Base-by-base conservation (phyloP, 2,113 vertebrate genomes). In the Heterotis niloticus region DNA sequence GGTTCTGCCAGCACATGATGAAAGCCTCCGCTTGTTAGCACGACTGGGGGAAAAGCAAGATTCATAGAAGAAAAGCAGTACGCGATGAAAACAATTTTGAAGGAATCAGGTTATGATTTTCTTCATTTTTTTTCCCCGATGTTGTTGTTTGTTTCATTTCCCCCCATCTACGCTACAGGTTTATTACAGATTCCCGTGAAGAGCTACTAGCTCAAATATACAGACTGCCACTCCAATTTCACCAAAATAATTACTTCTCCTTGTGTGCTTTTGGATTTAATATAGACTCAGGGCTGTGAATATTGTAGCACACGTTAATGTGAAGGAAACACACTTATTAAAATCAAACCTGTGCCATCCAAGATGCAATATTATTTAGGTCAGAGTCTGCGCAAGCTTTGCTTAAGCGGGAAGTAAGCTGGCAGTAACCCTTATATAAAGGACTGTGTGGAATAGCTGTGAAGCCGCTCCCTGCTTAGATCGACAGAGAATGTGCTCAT, bases 71-170 rank as follows among this genome's bases (percentile, higher is more conserved):
- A 23, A 71, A 56, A 56, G 24, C 23, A 64, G 34, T 78, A 78
- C 68, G 73, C 54, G 65, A 65, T 59, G 28, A 83, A 82, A 82
- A 81, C 85, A 82, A 89, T 83, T 85, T 85, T 78, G 71, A 77
- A 73, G 81, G 83, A 85, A 83, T 12, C 80, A 78, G 81, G 82
- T 86, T 86, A 79, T 88, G 83, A 75, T 44, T 75, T 80, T 62
- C 79, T 74, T 86, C 85, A 79, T 88, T 82, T 62, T 44, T 75
- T 80, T 62, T 79, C 26, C 57, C 44, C 20, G 57, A n/a, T 52
- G 69, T 23, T 64, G 74, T 78, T 78, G 82, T 87, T 88, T 85
- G 86, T 87, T 88, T 88, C 83, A 88, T 89, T 88, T 88, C 83
- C 52, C 85, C 79, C 82, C 20, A 5, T 69, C 66, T 69, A 20